phyloP scores from a whole-genome alignment of 2,797 vertebrate genomes.

The Balearica regulorum region DNA sequence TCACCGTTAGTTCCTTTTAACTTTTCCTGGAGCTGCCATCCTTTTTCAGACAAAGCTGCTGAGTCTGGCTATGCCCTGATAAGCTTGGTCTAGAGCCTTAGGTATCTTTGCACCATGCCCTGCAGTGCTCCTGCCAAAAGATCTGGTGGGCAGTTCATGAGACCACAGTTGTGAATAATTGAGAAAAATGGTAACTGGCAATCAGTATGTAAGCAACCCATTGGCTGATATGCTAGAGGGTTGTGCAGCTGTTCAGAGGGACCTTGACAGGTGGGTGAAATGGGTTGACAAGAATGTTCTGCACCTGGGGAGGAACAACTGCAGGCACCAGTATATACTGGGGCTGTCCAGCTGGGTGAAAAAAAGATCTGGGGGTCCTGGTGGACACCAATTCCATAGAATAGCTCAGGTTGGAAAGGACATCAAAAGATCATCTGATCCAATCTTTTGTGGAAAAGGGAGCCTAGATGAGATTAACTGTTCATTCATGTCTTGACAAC shows the following conservation, averaged over 20 bases:
- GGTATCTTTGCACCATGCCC: not conserved
- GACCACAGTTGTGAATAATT: not conserved
- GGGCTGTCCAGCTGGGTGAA: not conserved
- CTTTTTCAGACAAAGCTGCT: not conserved
- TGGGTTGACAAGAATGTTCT: not conserved
- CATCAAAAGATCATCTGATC: not conserved
- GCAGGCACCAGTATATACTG: not conserved
- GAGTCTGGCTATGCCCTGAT: not conserved
- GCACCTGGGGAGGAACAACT: not conserved
- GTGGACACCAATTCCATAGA: not conserved
- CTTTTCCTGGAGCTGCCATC: not conserved
- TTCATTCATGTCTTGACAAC: not conserved
- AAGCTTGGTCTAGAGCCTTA: not conserved
- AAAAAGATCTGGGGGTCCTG: not conserved
- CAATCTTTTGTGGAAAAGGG: not conserved
- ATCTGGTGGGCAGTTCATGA: not conserved
- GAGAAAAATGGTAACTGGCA: not conserved
- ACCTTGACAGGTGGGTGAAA: not conserved
- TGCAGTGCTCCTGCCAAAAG: not conserved
- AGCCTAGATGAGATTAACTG: not conserved
- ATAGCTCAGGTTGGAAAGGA: not conserved
- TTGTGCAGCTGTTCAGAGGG: not conserved
- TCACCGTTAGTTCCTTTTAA: not conserved
- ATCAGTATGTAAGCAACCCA: not conserved
- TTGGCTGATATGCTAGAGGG: not conserved